Evolutionary conservation across 2,888 invertebrate species (phyloP).

Genomic region (Lasius fuliginosus): DNA sequence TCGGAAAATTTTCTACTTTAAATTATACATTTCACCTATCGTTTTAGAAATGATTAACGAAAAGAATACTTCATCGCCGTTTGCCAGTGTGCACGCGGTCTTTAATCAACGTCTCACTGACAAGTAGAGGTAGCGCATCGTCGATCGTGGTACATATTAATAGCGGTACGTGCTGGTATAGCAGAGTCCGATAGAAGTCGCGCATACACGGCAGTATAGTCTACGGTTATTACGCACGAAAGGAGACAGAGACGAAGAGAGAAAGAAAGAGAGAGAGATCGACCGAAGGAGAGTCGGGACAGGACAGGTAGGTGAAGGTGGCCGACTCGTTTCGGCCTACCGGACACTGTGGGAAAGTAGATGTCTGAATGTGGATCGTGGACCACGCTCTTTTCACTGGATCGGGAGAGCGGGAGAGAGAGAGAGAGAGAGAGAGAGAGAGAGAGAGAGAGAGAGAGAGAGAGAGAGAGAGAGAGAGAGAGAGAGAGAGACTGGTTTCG

Average conservation of each 20-base stretch:
- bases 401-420: slow-evolving; percentile 29
- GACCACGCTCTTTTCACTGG: slow-evolving; percentile 10
- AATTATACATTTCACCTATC: not conserved
- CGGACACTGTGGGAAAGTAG: slow-evolving; percentile 83
- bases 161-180: not conserved
- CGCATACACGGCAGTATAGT: not conserved
- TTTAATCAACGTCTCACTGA: not conserved
- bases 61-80: not conserved
- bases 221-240: slow-evolving; percentile 2
- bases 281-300: slow-evolving; percentile 44
- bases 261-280: slow-evolving; percentile 25
- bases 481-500: slow-evolving; percentile 59
- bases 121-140: not conserved
- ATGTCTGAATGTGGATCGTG: slow-evolving; percentile 68
- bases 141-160: slow-evolving; percentile 18
- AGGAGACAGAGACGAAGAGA: slow-evolving; percentile 42
- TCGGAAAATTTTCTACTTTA: not conserved
- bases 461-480: slow-evolving; percentile 50
- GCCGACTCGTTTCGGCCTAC: slow-evolving; percentile 79
- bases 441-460: slow-evolving; percentile 43
- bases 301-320: slow-evolving; percentile 53
- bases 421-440: slow-evolving; percentile 40
- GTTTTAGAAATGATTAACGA: not conserved
- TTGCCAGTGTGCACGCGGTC: slow-evolving; percentile 6
- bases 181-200: not conserved